These are phyloP conservation scores for Mycetomoellerius zeteki DNA, from an alignment of 1,140 invertebrate genomes.

Conservation along the genomic window DNA sequence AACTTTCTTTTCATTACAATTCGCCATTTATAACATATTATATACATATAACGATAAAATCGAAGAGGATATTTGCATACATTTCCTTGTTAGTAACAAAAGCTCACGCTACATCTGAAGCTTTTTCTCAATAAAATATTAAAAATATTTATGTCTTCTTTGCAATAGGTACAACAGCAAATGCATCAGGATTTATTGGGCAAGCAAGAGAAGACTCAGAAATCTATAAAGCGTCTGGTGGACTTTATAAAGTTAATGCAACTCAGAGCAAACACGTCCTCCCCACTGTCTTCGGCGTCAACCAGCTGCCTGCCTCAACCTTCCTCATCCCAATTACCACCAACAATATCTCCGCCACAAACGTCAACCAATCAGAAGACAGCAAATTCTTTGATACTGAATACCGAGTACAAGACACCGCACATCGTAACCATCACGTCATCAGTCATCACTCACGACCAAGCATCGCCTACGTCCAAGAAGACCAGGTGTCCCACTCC, in stretches of 20 bases:
- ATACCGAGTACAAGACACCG: slow-evolving; percentile 63
- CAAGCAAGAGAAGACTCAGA: slow-evolving; percentile 85
- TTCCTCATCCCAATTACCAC: slow-evolving; percentile 84
- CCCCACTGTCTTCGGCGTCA: slow-evolving; percentile 78
- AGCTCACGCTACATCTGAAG: neutral
- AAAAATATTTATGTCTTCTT: slow-evolving; percentile 40
- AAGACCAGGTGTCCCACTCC: slow-evolving; percentile 70
- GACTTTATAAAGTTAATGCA: slow-evolving; percentile 85
- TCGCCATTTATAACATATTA: neutral
- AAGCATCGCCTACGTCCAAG: slow-evolving; percentile 72
- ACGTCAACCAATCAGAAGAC: slow-evolving; percentile 62
- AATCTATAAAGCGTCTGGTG: slow-evolving; percentile 84
- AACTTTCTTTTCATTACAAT: neutral
- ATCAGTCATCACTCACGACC: slow-evolving; percentile 75
- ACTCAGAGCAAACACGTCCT: slow-evolving; percentile 73
- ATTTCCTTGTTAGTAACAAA: slow-evolving; percentile 17
- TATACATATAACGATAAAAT: slow-evolving; percentile 6
- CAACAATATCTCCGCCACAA: slow-evolving; percentile 65
- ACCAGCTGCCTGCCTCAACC: slow-evolving; percentile 83
- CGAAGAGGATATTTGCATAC: neutral
- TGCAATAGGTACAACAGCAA: slow-evolving; percentile 82
- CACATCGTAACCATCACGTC: slow-evolving; percentile 69
- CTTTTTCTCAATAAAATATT: neutral
- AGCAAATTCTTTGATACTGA: slow-evolving; percentile 60
- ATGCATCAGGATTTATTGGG: slow-evolving; percentile 82